Evolutionary conservation across 2,113 vertebrate species (phyloP).

Genomic region (Barbus barbus): DNA sequence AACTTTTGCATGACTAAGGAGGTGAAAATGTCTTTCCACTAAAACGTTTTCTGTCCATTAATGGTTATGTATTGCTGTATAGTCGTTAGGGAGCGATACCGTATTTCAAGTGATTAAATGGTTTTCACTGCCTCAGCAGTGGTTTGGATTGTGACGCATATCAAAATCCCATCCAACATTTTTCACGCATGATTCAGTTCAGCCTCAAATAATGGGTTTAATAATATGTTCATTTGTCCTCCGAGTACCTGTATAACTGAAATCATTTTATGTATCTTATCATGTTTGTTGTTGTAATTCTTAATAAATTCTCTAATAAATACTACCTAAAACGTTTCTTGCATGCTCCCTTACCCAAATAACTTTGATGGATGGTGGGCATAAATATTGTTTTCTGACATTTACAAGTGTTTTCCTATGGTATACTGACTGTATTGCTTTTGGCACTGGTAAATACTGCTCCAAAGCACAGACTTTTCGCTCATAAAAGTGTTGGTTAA

Average conservation of each 20-base stretch:
- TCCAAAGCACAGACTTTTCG: not conserved
- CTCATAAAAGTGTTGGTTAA: slow-evolving; percentile 24
- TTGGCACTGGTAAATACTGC: slow-evolving; percentile 26
- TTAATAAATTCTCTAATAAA: slow-evolving; percentile 10
- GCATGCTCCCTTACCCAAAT: slow-evolving; percentile 2
- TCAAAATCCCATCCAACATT: slow-evolving; percentile 45
- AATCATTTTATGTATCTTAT: slow-evolving; percentile 13
- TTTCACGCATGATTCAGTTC: slow-evolving; percentile 49
- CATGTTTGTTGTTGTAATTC: slow-evolving; percentile 27
- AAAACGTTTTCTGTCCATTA: slow-evolving; percentile 49
- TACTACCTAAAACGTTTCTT: not conserved
- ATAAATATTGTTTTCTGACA: slow-evolving; percentile 34
- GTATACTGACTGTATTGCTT: slow-evolving; percentile 11
- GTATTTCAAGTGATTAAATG: slow-evolving; percentile 45
- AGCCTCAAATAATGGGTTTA: slow-evolving; percentile 36
- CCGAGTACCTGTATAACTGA: slow-evolving; percentile 8
- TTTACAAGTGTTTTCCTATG: slow-evolving; percentile 28
- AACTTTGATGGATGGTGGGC: slow-evolving; percentile 18
- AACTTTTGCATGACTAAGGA: slow-evolving; percentile 41
- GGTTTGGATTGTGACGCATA: slow-evolving; percentile 41
- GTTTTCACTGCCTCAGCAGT: slow-evolving; percentile 35
- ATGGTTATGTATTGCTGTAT: slow-evolving; percentile 51
- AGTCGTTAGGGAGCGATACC: slow-evolving; percentile 30
- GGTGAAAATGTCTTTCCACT: slow-evolving; percentile 40
- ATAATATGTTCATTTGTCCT: slow-evolving; percentile 42